Conservation (phyloP, 1,140 invertebrate species). For the Proctacanthus coquilletti region DNA sequence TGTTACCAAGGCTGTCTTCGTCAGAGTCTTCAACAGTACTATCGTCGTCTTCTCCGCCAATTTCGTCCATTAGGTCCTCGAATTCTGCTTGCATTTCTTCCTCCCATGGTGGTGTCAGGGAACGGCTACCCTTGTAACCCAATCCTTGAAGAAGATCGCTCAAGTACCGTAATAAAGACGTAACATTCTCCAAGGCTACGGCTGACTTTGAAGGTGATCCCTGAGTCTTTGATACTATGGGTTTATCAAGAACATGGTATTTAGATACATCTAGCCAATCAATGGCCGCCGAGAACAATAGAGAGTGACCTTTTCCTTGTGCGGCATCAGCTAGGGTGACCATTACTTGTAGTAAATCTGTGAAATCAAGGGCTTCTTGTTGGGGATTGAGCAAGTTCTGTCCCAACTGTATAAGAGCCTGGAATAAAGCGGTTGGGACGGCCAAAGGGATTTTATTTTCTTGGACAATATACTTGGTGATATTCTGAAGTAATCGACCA, state of each 20-base stretch:
- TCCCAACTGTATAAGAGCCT: slow-evolving; percentile 59
- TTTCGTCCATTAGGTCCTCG: slow-evolving; percentile 50
- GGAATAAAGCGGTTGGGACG: slow-evolving; percentile 56
- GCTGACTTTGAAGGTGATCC: slow-evolving; percentile 1
- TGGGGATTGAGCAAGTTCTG: slow-evolving; percentile 45
- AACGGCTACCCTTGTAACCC: slow-evolving; percentile 33
- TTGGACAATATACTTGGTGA: slow-evolving; percentile 60
- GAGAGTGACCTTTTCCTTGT: slow-evolving; percentile 54
- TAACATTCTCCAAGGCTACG: slow-evolving; percentile 22
- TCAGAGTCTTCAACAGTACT: slow-evolving; percentile 87
- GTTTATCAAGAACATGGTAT: slow-evolving; percentile 39
- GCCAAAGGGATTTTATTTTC: slow-evolving; percentile 50
- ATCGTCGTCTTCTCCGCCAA: slow-evolving; percentile 85
- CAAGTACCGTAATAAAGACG: slow-evolving; percentile 30
- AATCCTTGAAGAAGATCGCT: slow-evolving; percentile 34
- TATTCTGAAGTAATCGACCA: slow-evolving; percentile 50
- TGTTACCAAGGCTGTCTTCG: slow-evolving; percentile 86
- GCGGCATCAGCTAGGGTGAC: slow-evolving; percentile 72
- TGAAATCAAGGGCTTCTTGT: slow-evolving; percentile 56
- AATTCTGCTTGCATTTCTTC: slow-evolving; percentile 56
- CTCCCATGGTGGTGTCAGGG: slow-evolving; percentile 62
- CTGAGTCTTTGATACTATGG: slow-evolving; percentile 36
- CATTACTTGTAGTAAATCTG: slow-evolving; percentile 66
- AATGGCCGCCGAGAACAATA: slow-evolving; percentile 63
- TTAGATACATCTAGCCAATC: slow-evolving; percentile 62